Conservation (phyloP, 2,113 vertebrate species). For the Anolis carolinensis region DNA sequence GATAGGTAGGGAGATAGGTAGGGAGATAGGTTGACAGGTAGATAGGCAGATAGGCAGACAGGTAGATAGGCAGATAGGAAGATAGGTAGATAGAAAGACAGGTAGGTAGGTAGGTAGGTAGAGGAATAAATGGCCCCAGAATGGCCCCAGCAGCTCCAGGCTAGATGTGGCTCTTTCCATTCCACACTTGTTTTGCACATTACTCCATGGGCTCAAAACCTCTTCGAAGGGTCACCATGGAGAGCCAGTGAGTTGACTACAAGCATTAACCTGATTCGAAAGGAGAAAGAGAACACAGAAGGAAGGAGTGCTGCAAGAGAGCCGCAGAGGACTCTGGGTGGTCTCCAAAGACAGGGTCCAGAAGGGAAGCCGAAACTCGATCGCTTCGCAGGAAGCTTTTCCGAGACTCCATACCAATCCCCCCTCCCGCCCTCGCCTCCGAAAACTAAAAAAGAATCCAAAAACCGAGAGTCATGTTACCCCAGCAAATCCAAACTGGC, state of each 20-base stretch:
- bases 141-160: neutral
- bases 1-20: too few relatives aligned
- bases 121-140: accelerated
- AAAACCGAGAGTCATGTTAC: conserved; percentile 66
- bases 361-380: conserved; percentile 64
- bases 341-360: conserved; percentile 3
- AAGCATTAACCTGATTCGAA: conserved; percentile 52
- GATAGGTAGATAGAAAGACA: too few relatives aligned
- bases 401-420: conserved; percentile 64
- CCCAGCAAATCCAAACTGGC: conserved; percentile 59
- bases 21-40: too few relatives aligned
- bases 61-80: too few relatives aligned
- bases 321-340: conserved; percentile 59
- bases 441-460: conserved; percentile 60
- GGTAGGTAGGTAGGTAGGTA: too few relatives aligned
- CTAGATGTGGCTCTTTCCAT: neutral
- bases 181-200: conserved; percentile 5
- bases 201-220: conserved; percentile 17
- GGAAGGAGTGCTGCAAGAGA: neutral
- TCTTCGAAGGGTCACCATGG: neutral
- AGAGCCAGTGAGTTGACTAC: conserved; percentile 20
- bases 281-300: neutral
- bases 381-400: conserved; percentile 65
- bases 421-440: conserved; percentile 8
- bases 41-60: too few relatives aligned